These are phyloP conservation scores for Heloderma charlesbogerti DNA, from an alignment of 2,113 vertebrate species.

Conservation along the genomic window DNA sequence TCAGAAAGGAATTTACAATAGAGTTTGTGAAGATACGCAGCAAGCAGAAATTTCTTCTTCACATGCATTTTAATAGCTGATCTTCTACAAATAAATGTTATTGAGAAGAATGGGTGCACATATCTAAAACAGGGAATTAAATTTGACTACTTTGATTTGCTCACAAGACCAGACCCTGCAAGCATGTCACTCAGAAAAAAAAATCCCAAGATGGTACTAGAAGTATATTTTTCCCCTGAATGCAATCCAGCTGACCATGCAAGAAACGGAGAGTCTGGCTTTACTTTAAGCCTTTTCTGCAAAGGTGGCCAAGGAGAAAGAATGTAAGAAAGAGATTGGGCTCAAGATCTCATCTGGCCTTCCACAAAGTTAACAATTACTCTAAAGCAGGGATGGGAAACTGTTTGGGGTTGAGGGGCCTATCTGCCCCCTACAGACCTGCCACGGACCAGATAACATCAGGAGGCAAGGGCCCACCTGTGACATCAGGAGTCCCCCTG, in stretches of 20 bases:
- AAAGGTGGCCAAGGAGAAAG: conserved; percentile 9
- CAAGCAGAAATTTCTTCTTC: neutral
- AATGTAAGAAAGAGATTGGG: neutral
- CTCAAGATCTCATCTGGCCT: neutral
- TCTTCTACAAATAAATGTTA: neutral
- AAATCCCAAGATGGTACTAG: neutral
- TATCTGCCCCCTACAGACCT: too few relatives aligned
- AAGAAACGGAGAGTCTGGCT: neutral
- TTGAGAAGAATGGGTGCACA: neutral
- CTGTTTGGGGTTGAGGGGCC: too few relatives aligned
- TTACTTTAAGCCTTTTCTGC: neutral
- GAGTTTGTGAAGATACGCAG: neutral
- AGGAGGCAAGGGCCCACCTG: too few relatives aligned
- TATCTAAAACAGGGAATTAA: neutral
- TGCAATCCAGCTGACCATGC: neutral
- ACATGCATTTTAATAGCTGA: neutral
- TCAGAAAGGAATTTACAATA: neutral
- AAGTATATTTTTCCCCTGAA: neutral
- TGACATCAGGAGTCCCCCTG: too few relatives aligned
- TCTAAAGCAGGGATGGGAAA: neutral
- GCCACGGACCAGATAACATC: too few relatives aligned
- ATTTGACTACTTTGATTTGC: neutral
- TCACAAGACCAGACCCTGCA: neutral
- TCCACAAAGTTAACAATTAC: neutral
- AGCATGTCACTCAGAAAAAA: neutral